These are phyloP conservation scores for Aspidiotus rigidus DNA, from an alignment of 2,888 invertebrate genomes.

Conservation along the genomic window DNA sequence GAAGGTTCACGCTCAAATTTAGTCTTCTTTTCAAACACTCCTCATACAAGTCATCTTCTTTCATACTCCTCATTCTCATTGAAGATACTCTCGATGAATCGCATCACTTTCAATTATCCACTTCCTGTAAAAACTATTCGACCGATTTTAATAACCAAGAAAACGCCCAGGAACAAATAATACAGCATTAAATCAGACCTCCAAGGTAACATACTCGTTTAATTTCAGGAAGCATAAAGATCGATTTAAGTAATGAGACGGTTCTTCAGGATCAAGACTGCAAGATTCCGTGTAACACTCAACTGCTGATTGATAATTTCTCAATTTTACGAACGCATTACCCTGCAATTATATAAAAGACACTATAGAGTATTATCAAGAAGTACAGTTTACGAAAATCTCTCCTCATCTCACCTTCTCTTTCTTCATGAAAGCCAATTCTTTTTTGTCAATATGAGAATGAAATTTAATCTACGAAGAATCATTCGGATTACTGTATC, in stretches of 20 bases:
- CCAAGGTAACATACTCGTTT: conserved; percentile 53
- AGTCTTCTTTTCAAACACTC: too few species aligned
- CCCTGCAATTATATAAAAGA: conserved; percentile 13
- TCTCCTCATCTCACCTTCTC: conserved; percentile 40
- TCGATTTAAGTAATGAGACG: conserved; percentile 76
- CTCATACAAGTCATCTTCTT: too few species aligned
- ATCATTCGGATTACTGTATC: background rate
- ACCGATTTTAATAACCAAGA: too few species aligned
- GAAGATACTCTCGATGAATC: too few species aligned
- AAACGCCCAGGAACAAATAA: too few species aligned
- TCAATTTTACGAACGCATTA: conserved; percentile 13
- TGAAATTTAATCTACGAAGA: background rate
- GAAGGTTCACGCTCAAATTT: too few species aligned
- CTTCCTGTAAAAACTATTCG: too few species aligned
- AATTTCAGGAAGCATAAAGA: conserved; percentile 76
- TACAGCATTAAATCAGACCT: too few species aligned
- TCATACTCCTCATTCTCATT: too few species aligned
- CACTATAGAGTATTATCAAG: conserved; percentile 12
- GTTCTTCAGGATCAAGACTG: conserved; percentile 49
- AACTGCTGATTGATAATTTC: conserved; percentile 32
- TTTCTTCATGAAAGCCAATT: conserved; percentile 42
- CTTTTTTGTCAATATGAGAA: conserved; percentile 38
- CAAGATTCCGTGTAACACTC: conserved; percentile 26
- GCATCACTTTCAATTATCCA: too few species aligned
- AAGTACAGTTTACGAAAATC: background rate